A percentile compares a stretch with the other conserved stretches of the same genome.
Evolutionary conservation across 2,113 vertebrate genomes (phyloP).

Genomic region (Platanista minor): DNA sequence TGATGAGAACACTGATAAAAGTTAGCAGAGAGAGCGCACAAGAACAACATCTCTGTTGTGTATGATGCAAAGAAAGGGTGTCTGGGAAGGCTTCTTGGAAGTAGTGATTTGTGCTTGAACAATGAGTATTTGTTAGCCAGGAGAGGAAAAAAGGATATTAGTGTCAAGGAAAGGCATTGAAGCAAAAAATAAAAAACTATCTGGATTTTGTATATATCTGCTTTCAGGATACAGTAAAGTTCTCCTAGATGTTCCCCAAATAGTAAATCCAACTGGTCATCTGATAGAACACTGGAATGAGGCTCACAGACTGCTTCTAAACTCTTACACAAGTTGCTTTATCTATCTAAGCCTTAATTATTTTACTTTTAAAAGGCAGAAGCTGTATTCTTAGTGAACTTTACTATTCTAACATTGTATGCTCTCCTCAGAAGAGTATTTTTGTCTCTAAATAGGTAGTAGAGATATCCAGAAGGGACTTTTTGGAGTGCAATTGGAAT

Average conservation of each 20-base stretch:
- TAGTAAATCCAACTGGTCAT: neutral
- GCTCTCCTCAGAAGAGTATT: neutral
- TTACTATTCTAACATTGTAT: neutral
- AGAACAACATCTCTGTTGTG: neutral
- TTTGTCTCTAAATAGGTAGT: neutral
- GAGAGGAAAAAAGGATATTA: neutral
- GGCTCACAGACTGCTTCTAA: neutral
- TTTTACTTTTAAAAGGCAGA: constrained; percentile 8
- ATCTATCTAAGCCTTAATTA: neutral
- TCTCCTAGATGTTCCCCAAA: neutral
- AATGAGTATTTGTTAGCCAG: neutral
- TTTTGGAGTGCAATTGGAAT: neutral
- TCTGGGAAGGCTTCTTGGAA: neutral
- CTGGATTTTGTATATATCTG: neutral
- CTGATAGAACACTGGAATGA: neutral
- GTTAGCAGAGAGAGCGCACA: neutral
- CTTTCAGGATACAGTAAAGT: neutral
- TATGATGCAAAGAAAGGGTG: neutral
- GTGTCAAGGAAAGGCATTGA: neutral
- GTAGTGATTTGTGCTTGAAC: neutral
- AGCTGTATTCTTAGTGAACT: neutral
- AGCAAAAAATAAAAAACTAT: neutral
- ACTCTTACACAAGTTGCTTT: neutral
- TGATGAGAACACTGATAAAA: neutral
- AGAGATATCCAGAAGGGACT: neutral